Conservation (phyloP, 2,888 invertebrate species). For the Exephanes ischioxanthus region DNA sequence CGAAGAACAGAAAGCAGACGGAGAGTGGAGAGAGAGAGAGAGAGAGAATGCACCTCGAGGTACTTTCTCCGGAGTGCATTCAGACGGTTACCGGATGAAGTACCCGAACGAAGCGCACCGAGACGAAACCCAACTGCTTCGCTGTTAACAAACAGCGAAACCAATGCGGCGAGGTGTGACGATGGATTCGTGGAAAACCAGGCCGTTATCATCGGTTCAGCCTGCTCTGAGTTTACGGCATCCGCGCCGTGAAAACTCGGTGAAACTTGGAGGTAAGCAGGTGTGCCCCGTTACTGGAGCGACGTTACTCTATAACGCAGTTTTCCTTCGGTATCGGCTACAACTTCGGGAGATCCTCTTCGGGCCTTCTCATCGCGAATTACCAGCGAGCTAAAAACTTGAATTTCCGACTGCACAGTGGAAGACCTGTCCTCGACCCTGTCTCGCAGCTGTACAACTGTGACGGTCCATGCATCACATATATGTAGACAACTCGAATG, state of each 20-base stretch:
- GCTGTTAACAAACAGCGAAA: neutral
- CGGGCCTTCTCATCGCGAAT: slow-evolving; percentile 38
- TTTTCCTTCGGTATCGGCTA: neutral
- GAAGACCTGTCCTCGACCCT: slow-evolving; percentile 10
- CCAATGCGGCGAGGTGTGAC: neutral
- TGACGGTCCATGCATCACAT: too few species aligned
- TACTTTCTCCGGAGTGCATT: neutral
- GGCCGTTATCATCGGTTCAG: slow-evolving; percentile 39
- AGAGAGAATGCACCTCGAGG: neutral
- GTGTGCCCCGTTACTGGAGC: neutral
- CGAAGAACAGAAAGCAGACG: neutral
- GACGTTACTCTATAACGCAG: too few species aligned
- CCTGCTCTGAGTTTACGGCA: neutral
- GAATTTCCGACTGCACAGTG: slow-evolving; percentile 49
- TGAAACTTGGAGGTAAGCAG: slow-evolving; percentile 19
- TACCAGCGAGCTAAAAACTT: slow-evolving; percentile 47
- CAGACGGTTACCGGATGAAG: too few species aligned
- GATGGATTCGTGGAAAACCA: neutral
- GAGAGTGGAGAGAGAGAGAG: neutral
- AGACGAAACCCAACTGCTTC: too few species aligned
- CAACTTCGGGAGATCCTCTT: neutral
- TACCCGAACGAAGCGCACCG: too few species aligned
- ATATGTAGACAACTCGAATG: too few species aligned
- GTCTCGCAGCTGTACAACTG: neutral
- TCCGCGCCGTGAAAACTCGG: slow-evolving; percentile 28